phyloP scores from a whole-genome alignment of 2,113 vertebrate species.

The Centropus bengalensis region DNA sequence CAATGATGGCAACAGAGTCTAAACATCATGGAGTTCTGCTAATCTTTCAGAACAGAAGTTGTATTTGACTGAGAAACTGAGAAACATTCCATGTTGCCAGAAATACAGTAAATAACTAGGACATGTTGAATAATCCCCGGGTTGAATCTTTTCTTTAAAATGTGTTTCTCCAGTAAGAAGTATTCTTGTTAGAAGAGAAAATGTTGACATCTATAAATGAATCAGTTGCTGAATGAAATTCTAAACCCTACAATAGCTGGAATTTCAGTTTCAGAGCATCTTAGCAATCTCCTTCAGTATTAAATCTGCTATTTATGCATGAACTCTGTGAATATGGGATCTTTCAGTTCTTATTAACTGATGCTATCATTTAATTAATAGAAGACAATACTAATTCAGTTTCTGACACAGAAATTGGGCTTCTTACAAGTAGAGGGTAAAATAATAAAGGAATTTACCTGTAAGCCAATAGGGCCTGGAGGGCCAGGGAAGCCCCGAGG shows the following conservation, averaged over 20 bases:
- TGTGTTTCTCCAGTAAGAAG: neutral
- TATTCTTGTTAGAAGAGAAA: neutral
- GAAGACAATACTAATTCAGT: neutral
- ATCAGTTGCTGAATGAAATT: neutral
- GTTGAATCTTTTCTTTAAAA: neutral
- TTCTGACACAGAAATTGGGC: neutral
- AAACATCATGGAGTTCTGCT: neutral
- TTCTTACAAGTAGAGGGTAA: neutral
- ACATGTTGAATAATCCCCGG: neutral
- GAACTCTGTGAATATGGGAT: neutral
- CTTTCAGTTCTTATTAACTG: neutral
- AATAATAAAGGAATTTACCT: conserved; percentile 78
- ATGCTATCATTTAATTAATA: neutral
- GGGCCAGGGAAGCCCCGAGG: conserved; percentile 94
- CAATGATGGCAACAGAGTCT: neutral
- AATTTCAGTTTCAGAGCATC: neutral
- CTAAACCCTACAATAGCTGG: neutral
- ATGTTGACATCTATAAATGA: neutral
- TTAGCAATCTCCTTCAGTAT: neutral
- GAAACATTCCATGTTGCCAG: neutral
- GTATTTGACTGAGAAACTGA: neutral
- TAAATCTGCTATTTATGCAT: neutral
- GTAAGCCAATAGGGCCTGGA: conserved; percentile 94
- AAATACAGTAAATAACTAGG: neutral
- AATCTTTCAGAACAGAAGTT: neutral